These are phyloP conservation scores for Cecropterus lyciades DNA, from an alignment of 1,140 invertebrate species.

Conservation along the genomic window DNA sequence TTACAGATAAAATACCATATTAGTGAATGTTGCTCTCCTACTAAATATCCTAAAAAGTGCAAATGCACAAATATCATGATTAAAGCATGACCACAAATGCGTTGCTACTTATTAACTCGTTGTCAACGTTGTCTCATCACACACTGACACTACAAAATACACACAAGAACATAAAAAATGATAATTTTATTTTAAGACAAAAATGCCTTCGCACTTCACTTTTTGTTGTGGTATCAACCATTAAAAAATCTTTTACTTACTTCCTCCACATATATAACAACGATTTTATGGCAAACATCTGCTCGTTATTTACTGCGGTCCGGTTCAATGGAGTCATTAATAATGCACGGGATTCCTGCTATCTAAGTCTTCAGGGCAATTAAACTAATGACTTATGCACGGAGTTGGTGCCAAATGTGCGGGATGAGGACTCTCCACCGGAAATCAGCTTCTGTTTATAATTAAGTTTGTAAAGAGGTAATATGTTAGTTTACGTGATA, in stretches of 20 bases:
- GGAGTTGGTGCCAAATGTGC: constrained; percentile 19
- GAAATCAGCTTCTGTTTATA: constrained; percentile 11
- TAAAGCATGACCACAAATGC: no score
- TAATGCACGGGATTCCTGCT: constrained; percentile 23
- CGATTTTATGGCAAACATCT: neutral
- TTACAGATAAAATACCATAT: no score
- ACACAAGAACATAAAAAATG: no score
- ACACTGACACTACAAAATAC: no score
- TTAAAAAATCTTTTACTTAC: neutral
- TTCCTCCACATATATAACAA: neutral
- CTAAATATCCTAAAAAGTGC: no score
- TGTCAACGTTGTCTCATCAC: no score
- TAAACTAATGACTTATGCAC: constrained; percentile 31
- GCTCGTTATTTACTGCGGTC: constrained; percentile 17
- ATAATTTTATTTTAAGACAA: no score
- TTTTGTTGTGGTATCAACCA: neutral
- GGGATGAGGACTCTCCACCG: neutral
- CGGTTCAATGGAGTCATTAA: constrained; percentile 24
- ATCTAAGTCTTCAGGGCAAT: constrained; percentile 30
- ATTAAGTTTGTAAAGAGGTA: neutral
- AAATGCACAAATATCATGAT: no score
- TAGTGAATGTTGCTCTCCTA: no score
- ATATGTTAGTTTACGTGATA: neutral
- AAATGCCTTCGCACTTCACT: no score
- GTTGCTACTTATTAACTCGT: no score